A percentile compares a stretch with the other conserved stretches of the same genome.
These are phyloP conservation scores for Rallus limicola DNA, from an alignment of 2,113 vertebrate species.

Conservation along the genomic window DNA sequence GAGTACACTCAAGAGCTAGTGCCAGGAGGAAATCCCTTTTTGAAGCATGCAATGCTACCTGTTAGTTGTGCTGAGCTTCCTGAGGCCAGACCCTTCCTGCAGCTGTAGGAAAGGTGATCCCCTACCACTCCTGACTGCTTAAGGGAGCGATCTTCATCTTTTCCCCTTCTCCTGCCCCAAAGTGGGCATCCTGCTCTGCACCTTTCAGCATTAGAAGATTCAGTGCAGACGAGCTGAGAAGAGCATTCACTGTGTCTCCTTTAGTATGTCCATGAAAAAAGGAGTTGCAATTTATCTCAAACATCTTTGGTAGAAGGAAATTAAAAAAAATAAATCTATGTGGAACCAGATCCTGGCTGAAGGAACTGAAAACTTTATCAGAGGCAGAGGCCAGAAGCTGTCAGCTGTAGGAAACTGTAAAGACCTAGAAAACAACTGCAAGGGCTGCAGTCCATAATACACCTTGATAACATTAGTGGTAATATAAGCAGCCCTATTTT, in stretches of 20 bases:
- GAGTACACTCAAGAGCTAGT: not conserved
- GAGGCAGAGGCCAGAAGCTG: not conserved
- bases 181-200: not conserved
- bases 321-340: not conserved
- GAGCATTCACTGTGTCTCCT: not conserved
- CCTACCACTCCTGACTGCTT: not conserved
- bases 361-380: not conserved
- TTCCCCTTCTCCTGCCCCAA: not conserved
- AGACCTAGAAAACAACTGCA: not conserved
- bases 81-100: not conserved
- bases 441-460: not conserved
- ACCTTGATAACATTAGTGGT: not conserved
- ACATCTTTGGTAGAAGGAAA: conserved; percentile 19
- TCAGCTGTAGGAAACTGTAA: not conserved
- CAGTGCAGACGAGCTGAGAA: not conserved
- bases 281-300: not conserved
- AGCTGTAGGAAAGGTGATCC: not conserved
- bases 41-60: not conserved
- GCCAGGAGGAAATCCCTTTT: not conserved
- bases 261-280: not conserved
- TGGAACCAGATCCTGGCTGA: not conserved
- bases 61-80: not conserved
- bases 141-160: not conserved
- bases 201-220: not conserved
- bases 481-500: not conserved